Percentiles rank a stretch among this genome's conserved stretches.
Evolutionary conservation across 2,888 invertebrate species (phyloP).

Genomic region (Trimorus sp.): DNA sequence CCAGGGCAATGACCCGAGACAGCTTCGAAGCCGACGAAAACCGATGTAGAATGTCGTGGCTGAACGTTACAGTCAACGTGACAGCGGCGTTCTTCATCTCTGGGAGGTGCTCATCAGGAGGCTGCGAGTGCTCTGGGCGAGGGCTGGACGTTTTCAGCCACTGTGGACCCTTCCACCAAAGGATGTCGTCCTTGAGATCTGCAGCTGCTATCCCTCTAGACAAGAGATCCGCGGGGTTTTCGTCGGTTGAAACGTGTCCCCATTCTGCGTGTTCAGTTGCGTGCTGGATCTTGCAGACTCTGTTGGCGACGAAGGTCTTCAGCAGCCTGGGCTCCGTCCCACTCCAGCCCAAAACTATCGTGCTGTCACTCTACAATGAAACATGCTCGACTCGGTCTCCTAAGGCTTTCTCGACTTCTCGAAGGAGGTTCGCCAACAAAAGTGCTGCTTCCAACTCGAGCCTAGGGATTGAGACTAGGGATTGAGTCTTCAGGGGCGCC

Average conservation of each 20-base stretch:
- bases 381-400: background rate
- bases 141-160: too few species aligned
- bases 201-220: slow-evolving; percentile 1
- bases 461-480: background rate
- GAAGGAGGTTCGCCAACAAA: background rate
- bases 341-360: background rate
- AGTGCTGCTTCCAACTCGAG: slow-evolving; percentile 1
- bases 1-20: too few species aligned
- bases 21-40: too few species aligned
- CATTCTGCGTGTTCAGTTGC: background rate
- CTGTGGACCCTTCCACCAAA: too few species aligned
- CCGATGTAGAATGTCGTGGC: too few species aligned
- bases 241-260: background rate
- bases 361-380: background rate
- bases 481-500: too few species aligned
- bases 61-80: too few species aligned
- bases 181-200: too few species aligned
- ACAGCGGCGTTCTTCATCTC: too few species aligned
- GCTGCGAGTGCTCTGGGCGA: too few species aligned
- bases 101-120: too few species aligned
- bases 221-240: background rate
- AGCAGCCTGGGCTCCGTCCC: background rate
- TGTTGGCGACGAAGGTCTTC: slow-evolving; percentile 22
- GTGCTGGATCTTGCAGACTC: slow-evolving; percentile 35
- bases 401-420: background rate